A percentile compares a stretch with the other conserved stretches of the same genome.
Conservation (phyloP, 1,140 invertebrate genomes). For the Drosophila gunungcola region DNA sequence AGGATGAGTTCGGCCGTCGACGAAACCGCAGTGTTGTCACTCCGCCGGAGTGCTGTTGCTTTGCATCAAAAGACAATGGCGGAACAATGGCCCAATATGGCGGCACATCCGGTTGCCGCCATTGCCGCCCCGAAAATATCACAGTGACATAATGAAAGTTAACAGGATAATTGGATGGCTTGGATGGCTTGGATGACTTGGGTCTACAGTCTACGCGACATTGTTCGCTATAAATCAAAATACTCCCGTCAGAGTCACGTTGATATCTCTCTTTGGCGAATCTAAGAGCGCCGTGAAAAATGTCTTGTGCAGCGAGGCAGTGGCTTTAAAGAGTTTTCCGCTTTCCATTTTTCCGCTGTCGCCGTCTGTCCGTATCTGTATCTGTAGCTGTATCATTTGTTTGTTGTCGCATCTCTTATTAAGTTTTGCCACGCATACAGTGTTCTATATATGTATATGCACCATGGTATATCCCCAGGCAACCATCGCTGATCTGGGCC, state of each 20-base stretch:
- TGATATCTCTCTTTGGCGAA: constrained; percentile 23
- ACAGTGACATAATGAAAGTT: constrained; percentile 75
- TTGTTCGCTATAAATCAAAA: constrained; percentile 69
- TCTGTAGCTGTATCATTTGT: constrained; percentile 43
- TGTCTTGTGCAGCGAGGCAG: constrained; percentile 36
- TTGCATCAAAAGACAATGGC: constrained; percentile 12
- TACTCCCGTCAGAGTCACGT: constrained; percentile 7
- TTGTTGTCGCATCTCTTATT: constrained; percentile 68
- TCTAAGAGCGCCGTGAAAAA: constrained; percentile 53
- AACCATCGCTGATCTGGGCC: constrained; percentile 22
- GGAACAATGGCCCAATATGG: constrained; percentile 66
- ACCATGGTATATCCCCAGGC: constrained; percentile 21
- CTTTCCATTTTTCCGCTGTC: background rate
- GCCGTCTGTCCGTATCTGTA: background rate
- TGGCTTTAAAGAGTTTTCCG: constrained; percentile 44
- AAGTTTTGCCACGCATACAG: constrained; percentile 50
- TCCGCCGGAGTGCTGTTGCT: constrained; percentile 8
- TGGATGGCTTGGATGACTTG: constrained; percentile 41
- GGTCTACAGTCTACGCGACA: background rate
- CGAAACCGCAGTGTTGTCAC: constrained; percentile 43
- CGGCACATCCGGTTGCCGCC: constrained; percentile 47
- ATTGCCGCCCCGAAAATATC: constrained; percentile 38
- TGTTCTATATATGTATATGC: background rate
- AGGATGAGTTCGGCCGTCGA: background rate
- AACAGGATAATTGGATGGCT: constrained; percentile 78